Percentiles rank a stretch among this genome's conserved stretches.
These are phyloP conservation scores for Pocillopora grandis DNA, from an alignment of 92 coral and sea anemone genomes.

Conservation along the genomic window DNA sequence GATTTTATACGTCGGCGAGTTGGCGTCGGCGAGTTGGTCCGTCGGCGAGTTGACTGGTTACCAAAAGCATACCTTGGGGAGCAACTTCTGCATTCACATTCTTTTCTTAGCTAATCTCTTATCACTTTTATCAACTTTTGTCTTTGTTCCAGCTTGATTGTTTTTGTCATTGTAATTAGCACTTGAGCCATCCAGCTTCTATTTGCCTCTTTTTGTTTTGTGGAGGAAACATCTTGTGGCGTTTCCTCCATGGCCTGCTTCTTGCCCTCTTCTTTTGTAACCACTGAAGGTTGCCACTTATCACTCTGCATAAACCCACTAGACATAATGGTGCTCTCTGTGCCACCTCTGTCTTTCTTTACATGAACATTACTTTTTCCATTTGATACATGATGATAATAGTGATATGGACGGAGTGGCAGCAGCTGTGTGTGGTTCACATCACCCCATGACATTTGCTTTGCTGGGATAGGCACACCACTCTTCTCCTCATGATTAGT, in stretches of 20 bases:
- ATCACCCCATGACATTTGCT: background rate
- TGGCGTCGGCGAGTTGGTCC: no score
- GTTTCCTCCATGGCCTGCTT: background rate
- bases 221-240: background rate
- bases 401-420: background rate
- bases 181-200: background rate
- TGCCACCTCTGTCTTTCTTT: background rate
- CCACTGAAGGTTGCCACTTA: background rate
- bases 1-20: no score
- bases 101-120: no score
- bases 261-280: background rate
- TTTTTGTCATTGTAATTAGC: background rate
- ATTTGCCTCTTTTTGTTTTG: background rate
- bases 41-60: no score
- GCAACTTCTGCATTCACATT: no score
- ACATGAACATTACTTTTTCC: background rate
- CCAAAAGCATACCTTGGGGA: no score
- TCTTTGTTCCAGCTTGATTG: background rate
- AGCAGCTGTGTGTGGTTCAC: background rate
- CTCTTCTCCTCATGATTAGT: background rate
- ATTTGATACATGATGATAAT: background rate
- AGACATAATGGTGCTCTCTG: background rate
- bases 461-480: background rate
- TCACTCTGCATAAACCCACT: background rate
- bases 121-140: background rate